These are phyloP conservation scores for Rhagophthalmus giganteus DNA, from an alignment of 2,888 invertebrate species.

Conservation along the genomic window DNA sequence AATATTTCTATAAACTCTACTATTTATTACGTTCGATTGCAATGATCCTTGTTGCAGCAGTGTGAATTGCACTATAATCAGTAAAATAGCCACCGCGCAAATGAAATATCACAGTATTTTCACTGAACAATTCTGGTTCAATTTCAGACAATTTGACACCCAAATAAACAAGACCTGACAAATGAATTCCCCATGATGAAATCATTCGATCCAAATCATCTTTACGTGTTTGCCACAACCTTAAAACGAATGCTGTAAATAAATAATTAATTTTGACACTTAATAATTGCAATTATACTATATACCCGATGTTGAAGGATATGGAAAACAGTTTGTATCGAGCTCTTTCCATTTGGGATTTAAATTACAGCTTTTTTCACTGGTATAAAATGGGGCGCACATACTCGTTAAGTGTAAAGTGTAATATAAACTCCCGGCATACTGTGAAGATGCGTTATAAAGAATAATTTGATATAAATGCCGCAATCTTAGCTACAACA, in stretches of 20 bases:
- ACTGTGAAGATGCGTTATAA: constrained; percentile 59
- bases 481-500: constrained; percentile 69
- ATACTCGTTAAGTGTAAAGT: constrained; percentile 79
- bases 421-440: constrained; percentile 69
- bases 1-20: constrained; percentile 50
- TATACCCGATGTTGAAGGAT: constrained; percentile 53
- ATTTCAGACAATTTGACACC: constrained; percentile 69
- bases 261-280: constrained; percentile 1
- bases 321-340: constrained; percentile 64
- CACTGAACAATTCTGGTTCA: constrained; percentile 67
- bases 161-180: constrained; percentile 79
- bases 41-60: constrained; percentile 44
- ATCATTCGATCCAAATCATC: constrained; percentile 62
- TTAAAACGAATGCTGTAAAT: constrained; percentile 50
- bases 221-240: constrained; percentile 53
- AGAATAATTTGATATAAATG: constrained; percentile 77
- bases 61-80: constrained; percentile 56
- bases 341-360: constrained; percentile 84
- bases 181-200: constrained; percentile 83
- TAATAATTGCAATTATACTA: constrained; percentile 1
- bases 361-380: constrained; percentile 70
- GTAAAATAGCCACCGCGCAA: constrained; percentile 88
- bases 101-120: constrained; percentile 80
- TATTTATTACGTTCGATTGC: constrained; percentile 46
- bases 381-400: constrained; percentile 83